Evolutionary conservation across 2,113 vertebrate genomes (phyloP), one percentile per base, ranked within the genome.

Genomic region (Petrocephalus zakoni): DNA sequence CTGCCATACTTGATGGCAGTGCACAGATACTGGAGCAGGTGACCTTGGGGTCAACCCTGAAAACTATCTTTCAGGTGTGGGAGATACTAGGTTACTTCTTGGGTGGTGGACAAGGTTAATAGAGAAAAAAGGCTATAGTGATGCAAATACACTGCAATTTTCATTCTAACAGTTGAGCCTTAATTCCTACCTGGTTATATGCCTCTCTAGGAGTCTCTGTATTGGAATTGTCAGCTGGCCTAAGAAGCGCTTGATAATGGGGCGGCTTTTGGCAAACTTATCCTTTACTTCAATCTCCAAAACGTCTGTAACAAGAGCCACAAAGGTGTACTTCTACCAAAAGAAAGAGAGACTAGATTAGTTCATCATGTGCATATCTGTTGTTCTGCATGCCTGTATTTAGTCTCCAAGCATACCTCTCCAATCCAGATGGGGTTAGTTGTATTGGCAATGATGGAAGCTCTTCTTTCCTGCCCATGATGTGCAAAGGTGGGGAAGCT

Each of bases 231-330:
- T 97, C 53, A 99, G 96, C 94, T 99, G 99, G 88, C 98, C 98
- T 83, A 99, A 97, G 93, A 99, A 99, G 90, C 98, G 98, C 87
- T 99, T 99, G 95, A 99, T 99, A 94, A 99, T 99, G 0, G 98
- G 98, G 56, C 98, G 97, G 91, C 98, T 99, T 95, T 99, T 99
- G 85, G 98, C 98, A 95, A 99, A 99, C 95, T 99, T 99, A 94
- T 99, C 98, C 95, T 99, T 99, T 90, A 99, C 97, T 92, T 99
- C 98, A 89, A 99, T 98, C 93, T 99, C 97, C 93, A 99, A 95
- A 92, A 99, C 97, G 94, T 99, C 98, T 25, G 98, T 99, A 94
- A 99, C 96, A 89, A 99, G 96, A 64, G 98, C 98, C 92, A 99
- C 98, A 92, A 99, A 99, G 64, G 97, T 97, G 92, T 99, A 98